Evolutionary conservation across 2,113 vertebrate genomes (phyloP).

Genomic region (Coracopsis vasa): DNA sequence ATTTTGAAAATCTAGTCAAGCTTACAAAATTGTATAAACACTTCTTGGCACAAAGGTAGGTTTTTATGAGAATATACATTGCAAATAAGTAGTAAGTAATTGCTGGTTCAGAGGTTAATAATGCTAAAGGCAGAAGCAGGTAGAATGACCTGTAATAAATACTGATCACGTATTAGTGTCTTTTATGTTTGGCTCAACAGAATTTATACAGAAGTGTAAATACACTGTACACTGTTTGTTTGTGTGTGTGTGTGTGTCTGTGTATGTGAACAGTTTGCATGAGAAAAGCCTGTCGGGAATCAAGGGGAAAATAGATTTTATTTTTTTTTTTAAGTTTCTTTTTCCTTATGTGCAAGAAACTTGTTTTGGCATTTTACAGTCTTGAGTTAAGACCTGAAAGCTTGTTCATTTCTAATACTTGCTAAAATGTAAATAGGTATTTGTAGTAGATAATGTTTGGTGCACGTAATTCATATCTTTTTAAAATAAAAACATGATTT

Average conservation of each 20-base stretch:
- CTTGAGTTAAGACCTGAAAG: background rate
- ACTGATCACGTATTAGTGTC: background rate
- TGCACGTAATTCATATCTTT: background rate
- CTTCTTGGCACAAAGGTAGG: background rate
- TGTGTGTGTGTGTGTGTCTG: background rate
- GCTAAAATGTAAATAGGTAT: background rate
- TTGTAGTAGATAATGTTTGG: background rate
- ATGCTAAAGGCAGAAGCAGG: background rate
- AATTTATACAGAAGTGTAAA: background rate
- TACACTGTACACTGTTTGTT: rapidly evolving
- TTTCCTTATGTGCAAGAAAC: background rate
- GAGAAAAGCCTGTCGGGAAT: background rate
- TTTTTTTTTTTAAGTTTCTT: too few species aligned
- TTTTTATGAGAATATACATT: background rate
- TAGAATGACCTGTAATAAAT: background rate
- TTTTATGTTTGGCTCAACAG: background rate
- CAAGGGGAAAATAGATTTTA: background rate
- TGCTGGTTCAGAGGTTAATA: background rate
- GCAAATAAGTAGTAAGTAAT: background rate
- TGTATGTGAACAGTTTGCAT: background rate
- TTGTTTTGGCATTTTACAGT: background rate
- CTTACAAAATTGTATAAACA: background rate
- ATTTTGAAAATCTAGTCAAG: background rate
- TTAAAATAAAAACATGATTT: background rate
- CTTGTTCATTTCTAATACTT: background rate